Conservation (phyloP, 2,888 invertebrate species). For the Horisme vitalbata region DNA sequence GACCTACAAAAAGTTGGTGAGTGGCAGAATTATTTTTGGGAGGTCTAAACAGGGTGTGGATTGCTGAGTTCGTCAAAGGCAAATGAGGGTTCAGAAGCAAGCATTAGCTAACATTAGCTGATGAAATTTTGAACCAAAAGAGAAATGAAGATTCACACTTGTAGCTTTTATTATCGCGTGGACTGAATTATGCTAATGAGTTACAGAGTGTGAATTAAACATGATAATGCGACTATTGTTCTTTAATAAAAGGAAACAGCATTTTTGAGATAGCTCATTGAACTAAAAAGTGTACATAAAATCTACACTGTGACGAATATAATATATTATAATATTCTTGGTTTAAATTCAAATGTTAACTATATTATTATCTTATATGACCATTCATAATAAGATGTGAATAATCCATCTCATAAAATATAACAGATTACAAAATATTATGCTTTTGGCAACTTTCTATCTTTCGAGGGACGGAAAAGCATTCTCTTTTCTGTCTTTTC, state of each 20-base stretch:
- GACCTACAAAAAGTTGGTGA: conserved; percentile 66
- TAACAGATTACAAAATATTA: conserved; percentile 1
- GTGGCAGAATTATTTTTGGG: conserved; percentile 58
- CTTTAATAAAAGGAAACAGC: neutral
- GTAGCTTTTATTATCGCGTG: conserved; percentile 20
- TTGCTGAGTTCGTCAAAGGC: conserved; percentile 22
- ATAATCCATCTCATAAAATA: neutral
- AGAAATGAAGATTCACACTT: conserved; percentile 14
- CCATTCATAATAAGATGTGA: no score
- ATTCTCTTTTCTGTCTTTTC: conserved; percentile 38
- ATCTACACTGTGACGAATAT: no score
- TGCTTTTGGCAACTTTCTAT: conserved; percentile 41
- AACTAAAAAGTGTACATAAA: no score
- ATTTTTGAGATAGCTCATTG: no score
- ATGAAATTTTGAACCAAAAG: conserved; percentile 19
- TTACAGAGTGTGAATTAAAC: neutral
- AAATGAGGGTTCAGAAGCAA: conserved; percentile 8
- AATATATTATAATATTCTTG: no score
- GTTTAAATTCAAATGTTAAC: no score
- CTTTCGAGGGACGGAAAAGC: conserved; percentile 43
- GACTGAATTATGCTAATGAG: conserved; percentile 19
- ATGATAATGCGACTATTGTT: neutral
- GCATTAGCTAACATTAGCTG: conserved; percentile 27
- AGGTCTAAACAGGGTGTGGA: conserved; percentile 37
- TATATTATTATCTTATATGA: no score